These are phyloP conservation scores for Cantharis rustica DNA, from an alignment of 2,888 invertebrate species.

Conservation along the genomic window DNA sequence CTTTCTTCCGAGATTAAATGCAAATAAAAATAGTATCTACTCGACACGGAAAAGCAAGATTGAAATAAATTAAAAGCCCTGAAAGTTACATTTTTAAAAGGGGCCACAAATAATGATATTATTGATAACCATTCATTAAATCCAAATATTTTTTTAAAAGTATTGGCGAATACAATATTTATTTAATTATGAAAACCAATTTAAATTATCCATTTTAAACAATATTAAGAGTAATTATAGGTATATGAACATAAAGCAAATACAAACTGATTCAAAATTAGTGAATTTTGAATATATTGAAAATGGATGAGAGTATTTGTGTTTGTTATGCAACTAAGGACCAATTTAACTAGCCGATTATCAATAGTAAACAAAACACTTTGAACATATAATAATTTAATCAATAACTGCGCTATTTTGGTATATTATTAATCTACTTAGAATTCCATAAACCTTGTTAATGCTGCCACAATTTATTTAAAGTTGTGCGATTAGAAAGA, in stretches of 20 bases:
- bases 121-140: too few relatives aligned
- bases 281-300: background rate
- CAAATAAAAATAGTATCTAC: background rate
- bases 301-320: background rate
- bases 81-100: background rate
- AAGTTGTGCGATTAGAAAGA: too few relatives aligned
- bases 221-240: background rate
- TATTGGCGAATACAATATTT: too few relatives aligned
- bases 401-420: background rate
- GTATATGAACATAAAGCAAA: background rate
- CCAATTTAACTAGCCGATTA: background rate
- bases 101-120: background rate
- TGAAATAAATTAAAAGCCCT: background rate
- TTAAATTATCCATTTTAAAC: background rate
- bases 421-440: background rate
- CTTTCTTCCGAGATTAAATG: background rate
- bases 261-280: background rate
- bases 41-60: background rate
- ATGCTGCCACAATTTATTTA: too few relatives aligned
- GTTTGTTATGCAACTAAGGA: background rate
- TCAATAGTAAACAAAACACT: background rate
- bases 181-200: too few relatives aligned
- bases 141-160: too few relatives aligned
- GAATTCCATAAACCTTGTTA: background rate
- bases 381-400: background rate